A percentile compares a stretch with the other conserved stretches of the same genome.
phyloP scores from a whole-genome alignment of 2,113 vertebrate species.

The Pterocles orientalis region DNA sequence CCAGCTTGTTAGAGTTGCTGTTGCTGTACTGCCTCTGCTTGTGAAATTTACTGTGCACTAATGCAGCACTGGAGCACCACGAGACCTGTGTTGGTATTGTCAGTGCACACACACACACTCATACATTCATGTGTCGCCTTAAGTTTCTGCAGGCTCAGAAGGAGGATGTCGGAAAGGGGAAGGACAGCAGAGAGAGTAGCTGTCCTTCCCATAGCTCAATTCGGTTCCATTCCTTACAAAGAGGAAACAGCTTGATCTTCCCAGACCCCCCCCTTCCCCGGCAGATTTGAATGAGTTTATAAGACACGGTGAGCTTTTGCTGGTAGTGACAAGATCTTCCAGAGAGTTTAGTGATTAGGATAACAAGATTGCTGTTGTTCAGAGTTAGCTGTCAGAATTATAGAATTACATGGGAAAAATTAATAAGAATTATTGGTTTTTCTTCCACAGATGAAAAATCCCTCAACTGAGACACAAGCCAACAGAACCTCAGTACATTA shows the following conservation, averaged over 20 bases:
- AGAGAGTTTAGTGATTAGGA: background rate
- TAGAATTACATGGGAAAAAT: background rate
- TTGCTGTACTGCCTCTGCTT: background rate
- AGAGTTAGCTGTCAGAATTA: background rate
- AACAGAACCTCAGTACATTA: background rate
- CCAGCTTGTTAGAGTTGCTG: background rate
- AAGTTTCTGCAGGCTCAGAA: background rate
- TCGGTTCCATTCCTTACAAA: background rate
- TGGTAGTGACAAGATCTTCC: background rate
- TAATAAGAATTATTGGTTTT: background rate
- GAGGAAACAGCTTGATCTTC: background rate
- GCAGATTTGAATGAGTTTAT: background rate
- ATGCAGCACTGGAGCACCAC: rapidly evolving
- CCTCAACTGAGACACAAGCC: background rate
- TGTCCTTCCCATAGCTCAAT: background rate
- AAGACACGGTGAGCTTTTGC: background rate
- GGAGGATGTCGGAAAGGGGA: background rate
- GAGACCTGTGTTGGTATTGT: background rate
- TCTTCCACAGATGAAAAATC: background rate
- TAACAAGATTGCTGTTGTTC: background rate
- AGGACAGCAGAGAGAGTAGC: background rate
- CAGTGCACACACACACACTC: background rate
- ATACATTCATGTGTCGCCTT: rapidly evolving
- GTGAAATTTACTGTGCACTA: background rate
- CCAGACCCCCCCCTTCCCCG: background rate